These are phyloP conservation scores for Pangasius sanitwongsei DNA, from an alignment of 2,797 vertebrate genomes.

Conservation along the genomic window DNA sequence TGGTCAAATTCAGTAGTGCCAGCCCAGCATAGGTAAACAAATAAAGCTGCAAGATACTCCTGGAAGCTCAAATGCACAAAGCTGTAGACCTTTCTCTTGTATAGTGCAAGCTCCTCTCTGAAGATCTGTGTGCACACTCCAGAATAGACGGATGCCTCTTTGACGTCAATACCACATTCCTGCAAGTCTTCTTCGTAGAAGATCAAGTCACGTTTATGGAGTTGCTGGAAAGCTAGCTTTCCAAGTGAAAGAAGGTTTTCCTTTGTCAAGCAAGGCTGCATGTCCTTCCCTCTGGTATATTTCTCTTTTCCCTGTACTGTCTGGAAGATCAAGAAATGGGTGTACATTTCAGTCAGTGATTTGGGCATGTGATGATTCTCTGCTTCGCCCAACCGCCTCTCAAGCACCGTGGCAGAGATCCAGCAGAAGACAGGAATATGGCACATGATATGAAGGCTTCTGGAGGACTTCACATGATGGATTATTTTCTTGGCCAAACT, in stretches of 20 bases:
- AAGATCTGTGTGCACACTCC: conserved; percentile 58
- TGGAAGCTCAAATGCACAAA: conserved; percentile 56
- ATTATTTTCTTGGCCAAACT: conserved; percentile 32
- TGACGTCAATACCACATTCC: conserved; percentile 53
- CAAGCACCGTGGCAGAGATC: conserved; percentile 48
- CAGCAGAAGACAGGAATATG: conserved; percentile 54
- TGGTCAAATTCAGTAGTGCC: background rate
- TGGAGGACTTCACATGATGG: conserved; percentile 41
- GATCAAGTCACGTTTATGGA: conserved; percentile 47
- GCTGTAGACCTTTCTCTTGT: conserved; percentile 50
- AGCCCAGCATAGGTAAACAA: conserved; percentile 49
- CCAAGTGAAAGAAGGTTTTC: conserved; percentile 48
- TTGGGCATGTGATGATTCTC: conserved; percentile 39
- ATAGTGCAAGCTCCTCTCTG: conserved; percentile 41
- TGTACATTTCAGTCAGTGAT: conserved; percentile 51
- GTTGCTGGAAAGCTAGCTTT: conserved; percentile 51
- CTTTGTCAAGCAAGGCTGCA: background rate
- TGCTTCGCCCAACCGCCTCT: conserved; percentile 25
- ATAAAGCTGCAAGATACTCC: conserved; percentile 53
- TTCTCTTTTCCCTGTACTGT: conserved; percentile 28
- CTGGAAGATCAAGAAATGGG: conserved; percentile 51
- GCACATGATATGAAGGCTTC: conserved; percentile 51
- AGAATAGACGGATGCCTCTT: conserved; percentile 52
- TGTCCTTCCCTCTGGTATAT: background rate
- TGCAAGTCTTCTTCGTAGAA: conserved; percentile 52